A percentile compares a stretch with the other conserved stretches of the same genome.
phyloP scores from a whole-genome alignment of 1,140 invertebrate genomes.

The Drosophila funebris region DNA sequence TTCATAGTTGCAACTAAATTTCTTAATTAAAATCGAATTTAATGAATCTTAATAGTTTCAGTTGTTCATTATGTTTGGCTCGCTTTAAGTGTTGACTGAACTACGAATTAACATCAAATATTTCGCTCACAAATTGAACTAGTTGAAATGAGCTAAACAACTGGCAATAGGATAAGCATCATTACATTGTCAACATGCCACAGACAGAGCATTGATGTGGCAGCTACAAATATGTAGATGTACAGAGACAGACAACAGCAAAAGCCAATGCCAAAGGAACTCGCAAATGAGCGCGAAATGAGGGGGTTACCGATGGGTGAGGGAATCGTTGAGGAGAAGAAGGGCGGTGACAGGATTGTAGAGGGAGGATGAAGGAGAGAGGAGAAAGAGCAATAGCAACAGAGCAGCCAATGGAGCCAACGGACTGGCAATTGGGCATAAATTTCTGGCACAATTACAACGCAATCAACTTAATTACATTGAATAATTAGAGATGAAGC shows the following conservation, averaged over 20 bases:
- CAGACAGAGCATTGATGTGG: neutral
- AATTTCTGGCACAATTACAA: constrained; percentile 64
- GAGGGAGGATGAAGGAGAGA: neutral
- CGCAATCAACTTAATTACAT: constrained; percentile 76
- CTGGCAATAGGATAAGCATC: neutral
- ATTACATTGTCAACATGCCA: neutral
- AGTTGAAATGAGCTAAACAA: neutral
- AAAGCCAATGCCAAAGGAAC: constrained; percentile 13
- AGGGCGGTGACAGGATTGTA: too few species aligned
- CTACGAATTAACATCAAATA: neutral
- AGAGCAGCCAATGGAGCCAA: constrained; percentile 13
- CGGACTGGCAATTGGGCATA: constrained; percentile 60
- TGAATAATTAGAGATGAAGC: constrained; percentile 66
- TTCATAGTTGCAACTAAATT: too few species aligned
- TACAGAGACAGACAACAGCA: neutral
- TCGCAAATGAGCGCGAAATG: constrained; percentile 9
- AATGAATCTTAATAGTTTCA: too few species aligned
- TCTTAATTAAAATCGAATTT: too few species aligned
- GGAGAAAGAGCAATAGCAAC: neutral
- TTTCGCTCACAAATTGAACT: neutral
- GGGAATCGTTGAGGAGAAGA: neutral
- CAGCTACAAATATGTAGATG: constrained; percentile 8
- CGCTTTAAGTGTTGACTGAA: too few species aligned
- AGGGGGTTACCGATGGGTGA: neutral
- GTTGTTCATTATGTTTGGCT: too few species aligned